These are phyloP conservation scores for Tenualosa ilisha DNA, from an alignment of 2,797 vertebrate genomes.

Conservation along the genomic window DNA sequence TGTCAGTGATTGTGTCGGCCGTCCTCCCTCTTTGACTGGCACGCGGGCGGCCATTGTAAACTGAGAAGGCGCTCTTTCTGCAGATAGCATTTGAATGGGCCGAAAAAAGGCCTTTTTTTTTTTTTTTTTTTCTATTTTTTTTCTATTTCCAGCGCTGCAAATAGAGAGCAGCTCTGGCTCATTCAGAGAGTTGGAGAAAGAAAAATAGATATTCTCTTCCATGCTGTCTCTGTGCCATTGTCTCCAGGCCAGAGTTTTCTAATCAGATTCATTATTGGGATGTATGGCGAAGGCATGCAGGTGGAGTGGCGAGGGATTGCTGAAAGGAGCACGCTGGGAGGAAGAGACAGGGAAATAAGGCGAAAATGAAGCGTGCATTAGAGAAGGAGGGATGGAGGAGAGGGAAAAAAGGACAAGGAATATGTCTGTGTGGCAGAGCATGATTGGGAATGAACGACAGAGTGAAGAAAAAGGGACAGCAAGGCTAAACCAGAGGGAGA, in stretches of 20 bases:
- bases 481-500: not conserved
- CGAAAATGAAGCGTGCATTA: not conserved
- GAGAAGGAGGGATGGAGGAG: not conserved
- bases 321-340: not conserved
- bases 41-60: conserved; percentile 17
- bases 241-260: not conserved
- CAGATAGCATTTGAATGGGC: conserved; percentile 48
- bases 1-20: conserved; percentile 53
- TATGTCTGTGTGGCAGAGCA: not conserved
- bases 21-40: conserved; percentile 45
- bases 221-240: not conserved
- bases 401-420: not conserved
- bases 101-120: not conserved
- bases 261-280: not conserved
- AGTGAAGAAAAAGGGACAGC: not conserved
- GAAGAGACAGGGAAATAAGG: not conserved
- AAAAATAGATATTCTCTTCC: not conserved
- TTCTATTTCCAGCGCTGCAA: conserved; percentile 29
- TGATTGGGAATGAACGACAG: not conserved
- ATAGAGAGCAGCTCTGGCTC: conserved; percentile 24
- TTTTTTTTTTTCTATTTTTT: conserved; percentile 16
- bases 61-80: conserved; percentile 35
- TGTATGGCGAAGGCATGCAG: not conserved
- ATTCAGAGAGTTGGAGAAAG: not conserved
- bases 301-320: not conserved